phyloP scores from a whole-genome alignment of 2,888 invertebrate species.

The Orthonevra nobilis region DNA sequence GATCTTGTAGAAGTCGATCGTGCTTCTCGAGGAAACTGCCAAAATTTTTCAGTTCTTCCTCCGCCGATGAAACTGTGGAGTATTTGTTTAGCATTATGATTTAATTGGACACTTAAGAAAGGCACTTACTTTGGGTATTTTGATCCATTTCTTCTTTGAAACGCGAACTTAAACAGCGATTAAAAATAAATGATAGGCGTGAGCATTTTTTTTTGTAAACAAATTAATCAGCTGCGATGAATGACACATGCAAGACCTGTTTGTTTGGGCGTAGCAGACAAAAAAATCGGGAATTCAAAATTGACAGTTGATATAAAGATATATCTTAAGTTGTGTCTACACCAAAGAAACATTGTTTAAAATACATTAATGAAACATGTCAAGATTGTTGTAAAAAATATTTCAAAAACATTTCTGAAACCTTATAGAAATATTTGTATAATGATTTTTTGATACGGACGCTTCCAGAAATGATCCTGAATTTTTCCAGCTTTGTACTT shows the following conservation, averaged over 20 bases:
- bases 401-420: too few relatives aligned
- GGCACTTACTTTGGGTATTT: conserved; percentile 44
- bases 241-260: conserved; percentile 2
- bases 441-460: too few relatives aligned
- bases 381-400: too few relatives aligned
- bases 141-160: conserved; percentile 43
- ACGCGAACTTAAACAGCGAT: background rate
- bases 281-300: background rate
- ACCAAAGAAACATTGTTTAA: too few relatives aligned
- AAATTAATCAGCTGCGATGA: conserved; percentile 11
- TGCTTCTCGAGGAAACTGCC: conserved; percentile 77
- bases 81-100: background rate
- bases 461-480: too few relatives aligned
- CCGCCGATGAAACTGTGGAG: conserved; percentile 74
- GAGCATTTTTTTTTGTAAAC: conserved; percentile 24
- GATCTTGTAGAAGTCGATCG: conserved; percentile 72
- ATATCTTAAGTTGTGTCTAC: too few relatives aligned
- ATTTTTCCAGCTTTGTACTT: too few relatives aligned
- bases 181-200: background rate
- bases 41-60: conserved; percentile 76
- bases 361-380: too few relatives aligned
- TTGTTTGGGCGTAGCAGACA: too few relatives aligned
- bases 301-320: too few relatives aligned
- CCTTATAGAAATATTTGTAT: too few relatives aligned
- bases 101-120: background rate